phyloP scores from a whole-genome alignment of 2,888 invertebrate species.

The Lasioglossum leucozonium region DNA sequence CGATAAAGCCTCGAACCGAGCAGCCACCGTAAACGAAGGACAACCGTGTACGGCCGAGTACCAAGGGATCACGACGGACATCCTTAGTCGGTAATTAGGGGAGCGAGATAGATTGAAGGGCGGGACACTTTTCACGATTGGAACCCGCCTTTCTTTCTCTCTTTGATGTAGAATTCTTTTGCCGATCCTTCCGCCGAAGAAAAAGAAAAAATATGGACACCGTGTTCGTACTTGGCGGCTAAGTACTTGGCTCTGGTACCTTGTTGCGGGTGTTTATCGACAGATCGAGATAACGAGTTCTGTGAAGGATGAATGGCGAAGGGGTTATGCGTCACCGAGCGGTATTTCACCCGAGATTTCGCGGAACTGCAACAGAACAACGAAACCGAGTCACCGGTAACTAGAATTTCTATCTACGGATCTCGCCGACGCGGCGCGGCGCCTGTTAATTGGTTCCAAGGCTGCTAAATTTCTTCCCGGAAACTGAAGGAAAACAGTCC shows the following conservation, averaged over 20 bases:
- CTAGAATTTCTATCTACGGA: conserved; percentile 1
- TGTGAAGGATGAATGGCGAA: conserved; percentile 31
- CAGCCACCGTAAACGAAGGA: conserved; percentile 34
- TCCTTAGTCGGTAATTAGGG: background rate
- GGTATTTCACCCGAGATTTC: conserved; percentile 24
- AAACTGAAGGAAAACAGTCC: background rate
- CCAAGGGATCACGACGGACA: background rate
- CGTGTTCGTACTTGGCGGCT: background rate
- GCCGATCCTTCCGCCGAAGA: background rate
- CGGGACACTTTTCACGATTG: background rate
- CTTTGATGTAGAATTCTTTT: background rate
- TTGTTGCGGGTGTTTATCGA: conserved; percentile 26
- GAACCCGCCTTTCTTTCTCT: background rate
- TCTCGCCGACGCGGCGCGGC: background rate
- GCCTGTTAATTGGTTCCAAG: conserved; percentile 3
- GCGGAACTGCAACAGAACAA: conserved; percentile 10
- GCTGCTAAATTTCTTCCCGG: conserved; percentile 9
- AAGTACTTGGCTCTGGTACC: background rate
- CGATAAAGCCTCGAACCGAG: conserved; percentile 40
- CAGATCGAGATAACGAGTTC: conserved; percentile 44
- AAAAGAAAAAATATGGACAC: background rate
- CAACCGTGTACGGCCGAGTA: background rate
- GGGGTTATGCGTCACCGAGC: conserved; percentile 21
- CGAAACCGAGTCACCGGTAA: conserved; percentile 23
- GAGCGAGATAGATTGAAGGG: background rate